Base-by-base conservation (phyloP, 2,113 vertebrate species). In the Epinephelus fuscoguttatus region DNA sequence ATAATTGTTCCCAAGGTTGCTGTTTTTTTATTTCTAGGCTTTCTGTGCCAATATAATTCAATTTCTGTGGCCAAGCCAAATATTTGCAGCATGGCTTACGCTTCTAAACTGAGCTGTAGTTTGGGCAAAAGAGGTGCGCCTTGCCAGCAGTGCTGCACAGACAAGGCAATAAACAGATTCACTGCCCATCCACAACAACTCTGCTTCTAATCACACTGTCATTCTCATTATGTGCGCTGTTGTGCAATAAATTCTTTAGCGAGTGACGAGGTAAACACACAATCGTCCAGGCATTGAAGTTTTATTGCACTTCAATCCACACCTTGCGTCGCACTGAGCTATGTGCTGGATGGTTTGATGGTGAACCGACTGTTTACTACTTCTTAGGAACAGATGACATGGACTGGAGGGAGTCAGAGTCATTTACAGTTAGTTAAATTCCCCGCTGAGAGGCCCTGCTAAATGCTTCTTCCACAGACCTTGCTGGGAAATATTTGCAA, bases 1-100 rank as follows among this genome's bases (percentile, higher is more conserved):
- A 93, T 95, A 95, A 95, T 94, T 94, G 93, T 93, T 95, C 92
- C 92, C 91, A 92, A 93, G 93, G 92, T 94, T 94, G 91, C 89
- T 85, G 87, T 94, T 94, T 93, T 90, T 91, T 92, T 90, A 90
- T 92, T 93, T 94, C 89, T 79, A 84, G 67, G 83, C 70, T 88
- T 91, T 91, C 90, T 79, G 79, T 87, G 93, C 94, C 94, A 95
- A 94, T 94, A 94, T 95, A 94, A 94, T 94, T 95, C 91, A 94
- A 88, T 91, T 92, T 93, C 88, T 86, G 85, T 59, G 85, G 93
- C 94, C 91, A 95, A 95, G 90, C 82, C 90, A 95, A 95, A 96
- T 94, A 94, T 95, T 96, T 96, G 94, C 92, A 90, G 90, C 92
- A 80, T 92, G 91, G 94, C 92, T 88, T 92, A 64, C 62, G 80